Conservation (phyloP, 2,113 vertebrate species). For the Psittacula cyanocephala region DNA sequence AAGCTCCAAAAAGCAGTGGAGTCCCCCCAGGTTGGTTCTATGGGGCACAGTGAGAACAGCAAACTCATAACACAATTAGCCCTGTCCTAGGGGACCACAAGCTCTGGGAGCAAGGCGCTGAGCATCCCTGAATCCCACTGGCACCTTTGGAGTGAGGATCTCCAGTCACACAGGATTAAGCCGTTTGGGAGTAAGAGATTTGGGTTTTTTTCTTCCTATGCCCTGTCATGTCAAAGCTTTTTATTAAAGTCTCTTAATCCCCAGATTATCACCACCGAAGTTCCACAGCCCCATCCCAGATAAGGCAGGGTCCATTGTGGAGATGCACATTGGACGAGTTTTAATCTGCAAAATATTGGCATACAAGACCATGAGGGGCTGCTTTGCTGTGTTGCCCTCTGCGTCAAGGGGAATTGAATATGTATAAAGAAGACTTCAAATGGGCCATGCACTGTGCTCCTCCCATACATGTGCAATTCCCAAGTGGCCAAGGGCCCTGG, state of each 20-base stretch:
- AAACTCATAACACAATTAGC: not conserved
- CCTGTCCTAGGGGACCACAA: not conserved
- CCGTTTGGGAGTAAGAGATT: constrained; percentile 23
- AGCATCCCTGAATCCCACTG: not conserved
- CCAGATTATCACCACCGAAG: constrained; percentile 62
- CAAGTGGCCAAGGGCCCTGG: not conserved
- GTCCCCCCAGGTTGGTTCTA: not conserved
- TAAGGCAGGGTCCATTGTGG: constrained; percentile 47
- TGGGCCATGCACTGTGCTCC: constrained; percentile 6
- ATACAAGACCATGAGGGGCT: constrained; percentile 42
- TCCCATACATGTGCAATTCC: constrained; percentile 10
- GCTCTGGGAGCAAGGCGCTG: not conserved
- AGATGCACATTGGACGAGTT: constrained; percentile 32
- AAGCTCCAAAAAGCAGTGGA: not conserved
- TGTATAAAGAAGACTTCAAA: constrained; percentile 50
- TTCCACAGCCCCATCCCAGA: constrained; percentile 47
- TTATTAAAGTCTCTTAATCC: constrained; percentile 67
- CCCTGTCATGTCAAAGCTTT: constrained; percentile 59
- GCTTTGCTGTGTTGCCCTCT: not conserved
- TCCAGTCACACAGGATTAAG: constrained; percentile 23
- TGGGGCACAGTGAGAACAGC: not conserved
- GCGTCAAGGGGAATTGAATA: constrained; percentile 40
- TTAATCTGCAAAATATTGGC: constrained; percentile 58
- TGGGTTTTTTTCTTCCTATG: not conserved
- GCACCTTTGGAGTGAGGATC: not conserved